Conservation (phyloP, 2,888 invertebrate species). For the Cerastis leucographa region DNA sequence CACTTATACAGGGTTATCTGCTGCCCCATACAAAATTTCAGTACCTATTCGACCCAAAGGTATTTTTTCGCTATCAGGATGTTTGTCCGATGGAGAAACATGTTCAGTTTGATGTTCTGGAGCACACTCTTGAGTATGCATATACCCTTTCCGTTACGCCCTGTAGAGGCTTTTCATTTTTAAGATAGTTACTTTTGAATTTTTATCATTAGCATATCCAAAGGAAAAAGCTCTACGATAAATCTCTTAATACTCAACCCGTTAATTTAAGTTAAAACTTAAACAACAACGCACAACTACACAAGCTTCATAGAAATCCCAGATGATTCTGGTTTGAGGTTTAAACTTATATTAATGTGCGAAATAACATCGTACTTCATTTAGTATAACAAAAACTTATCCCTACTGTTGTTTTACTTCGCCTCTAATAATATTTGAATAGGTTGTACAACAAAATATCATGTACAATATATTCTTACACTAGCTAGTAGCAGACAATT, state of each 20-base stretch:
- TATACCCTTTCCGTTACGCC: too few species aligned
- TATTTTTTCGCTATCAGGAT: too few species aligned
- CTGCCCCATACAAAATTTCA: too few species aligned
- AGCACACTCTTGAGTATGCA: too few species aligned
- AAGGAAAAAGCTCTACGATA: background rate
- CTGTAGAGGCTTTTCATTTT: too few species aligned
- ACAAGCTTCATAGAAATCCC: constrained; percentile 2
- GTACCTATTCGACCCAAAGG: too few species aligned
- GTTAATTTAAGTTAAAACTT: constrained; percentile 6
- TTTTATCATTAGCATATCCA: background rate
- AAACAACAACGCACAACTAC: background rate
- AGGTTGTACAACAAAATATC: background rate
- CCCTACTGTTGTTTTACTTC: constrained; percentile 1
- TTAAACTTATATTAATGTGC: constrained; percentile 26
- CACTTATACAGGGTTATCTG: too few species aligned
- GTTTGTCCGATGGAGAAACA: too few species aligned
- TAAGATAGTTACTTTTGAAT: background rate
- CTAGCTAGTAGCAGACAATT: background rate
- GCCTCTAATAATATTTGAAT: background rate
- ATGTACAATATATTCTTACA: background rate
- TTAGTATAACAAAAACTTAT: background rate
- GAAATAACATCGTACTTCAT: background rate
- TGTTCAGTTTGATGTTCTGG: too few species aligned
- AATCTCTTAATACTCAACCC: background rate
- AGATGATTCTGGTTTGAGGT: constrained; percentile 10